Conservation (phyloP, 2,113 vertebrate genomes). For the Hypomesus transpacificus region DNA sequence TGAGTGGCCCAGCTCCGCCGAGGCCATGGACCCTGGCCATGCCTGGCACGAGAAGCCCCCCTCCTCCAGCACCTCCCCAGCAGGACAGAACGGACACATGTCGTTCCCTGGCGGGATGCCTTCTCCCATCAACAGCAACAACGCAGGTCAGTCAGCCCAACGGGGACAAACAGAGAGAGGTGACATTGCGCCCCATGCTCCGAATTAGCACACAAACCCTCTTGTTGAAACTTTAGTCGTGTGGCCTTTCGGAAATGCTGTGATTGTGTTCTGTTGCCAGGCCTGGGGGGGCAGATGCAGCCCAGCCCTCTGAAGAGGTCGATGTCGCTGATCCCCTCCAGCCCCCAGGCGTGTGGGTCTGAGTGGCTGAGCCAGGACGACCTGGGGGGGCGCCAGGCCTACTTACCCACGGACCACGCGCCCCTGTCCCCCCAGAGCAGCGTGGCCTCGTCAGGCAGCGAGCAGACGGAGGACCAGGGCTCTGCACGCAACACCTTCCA, state of each 20-base stretch:
- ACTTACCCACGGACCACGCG: constrained; percentile 81
- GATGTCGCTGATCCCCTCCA: constrained; percentile 82
- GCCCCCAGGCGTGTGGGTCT: constrained; percentile 74
- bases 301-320: constrained; percentile 85
- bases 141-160: constrained; percentile 68
- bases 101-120: constrained; percentile 80
- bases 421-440: constrained; percentile 94
- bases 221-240: not conserved
- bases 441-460: constrained; percentile 91
- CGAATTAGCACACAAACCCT: not conserved
- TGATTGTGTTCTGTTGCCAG: constrained; percentile 42
- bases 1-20: constrained; percentile 81
- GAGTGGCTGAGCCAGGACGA: constrained; percentile 86
- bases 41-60: constrained; percentile 84
- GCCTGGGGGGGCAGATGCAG: constrained; percentile 80
- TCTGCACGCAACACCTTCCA: constrained; percentile 87
- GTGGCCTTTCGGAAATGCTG: not conserved
- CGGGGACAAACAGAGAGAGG: not conserved
- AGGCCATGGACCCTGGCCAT: constrained; percentile 74
- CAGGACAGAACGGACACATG: constrained; percentile 87
- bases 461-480: constrained; percentile 88
- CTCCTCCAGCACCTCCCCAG: constrained; percentile 70
- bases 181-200: not conserved
- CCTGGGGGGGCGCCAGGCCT: constrained; percentile 70
- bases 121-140: constrained; percentile 82